These are phyloP conservation scores for Dromococcyx pavoninus DNA, from an alignment of 2,797 vertebrate genomes.

Conservation along the genomic window DNA sequence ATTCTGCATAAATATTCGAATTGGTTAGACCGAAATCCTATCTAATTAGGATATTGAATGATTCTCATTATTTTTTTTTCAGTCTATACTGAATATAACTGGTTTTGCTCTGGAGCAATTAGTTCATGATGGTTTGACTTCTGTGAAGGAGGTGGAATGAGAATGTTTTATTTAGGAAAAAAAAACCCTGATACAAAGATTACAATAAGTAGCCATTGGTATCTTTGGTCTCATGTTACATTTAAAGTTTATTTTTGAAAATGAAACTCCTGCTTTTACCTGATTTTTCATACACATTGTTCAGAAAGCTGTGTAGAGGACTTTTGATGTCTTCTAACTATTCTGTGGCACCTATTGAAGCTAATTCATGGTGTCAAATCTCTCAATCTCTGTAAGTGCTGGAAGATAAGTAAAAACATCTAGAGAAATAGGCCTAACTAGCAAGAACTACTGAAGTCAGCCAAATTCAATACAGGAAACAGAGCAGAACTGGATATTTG, in stretches of 20 bases:
- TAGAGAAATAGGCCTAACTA: not conserved
- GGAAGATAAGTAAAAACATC: not conserved
- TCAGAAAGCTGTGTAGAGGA: not conserved
- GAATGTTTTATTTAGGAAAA: not conserved
- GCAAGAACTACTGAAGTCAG: not conserved
- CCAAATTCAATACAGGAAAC: not conserved
- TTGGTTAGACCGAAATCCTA: not conserved
- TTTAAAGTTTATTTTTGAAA: not conserved
- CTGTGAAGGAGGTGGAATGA: not conserved
- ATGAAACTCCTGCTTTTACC: not conserved
- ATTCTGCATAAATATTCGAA: not conserved
- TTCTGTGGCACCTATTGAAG: not conserved
- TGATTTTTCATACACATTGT: not conserved
- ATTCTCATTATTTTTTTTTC: not conserved
- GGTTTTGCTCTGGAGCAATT: not conserved
- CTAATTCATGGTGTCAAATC: not conserved
- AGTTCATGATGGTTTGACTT: not conserved
- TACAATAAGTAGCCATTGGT: not conserved
- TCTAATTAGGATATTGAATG: not conserved
- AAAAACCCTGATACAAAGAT: not conserved
- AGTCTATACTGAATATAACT: not conserved
- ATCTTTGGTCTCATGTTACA: not conserved
- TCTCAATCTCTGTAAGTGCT: not conserved
- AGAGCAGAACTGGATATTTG: not conserved
- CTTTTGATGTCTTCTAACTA: not conserved